phyloP scores from a whole-genome alignment of 1,140 invertebrate genomes.

The Papilio xuthus region DNA sequence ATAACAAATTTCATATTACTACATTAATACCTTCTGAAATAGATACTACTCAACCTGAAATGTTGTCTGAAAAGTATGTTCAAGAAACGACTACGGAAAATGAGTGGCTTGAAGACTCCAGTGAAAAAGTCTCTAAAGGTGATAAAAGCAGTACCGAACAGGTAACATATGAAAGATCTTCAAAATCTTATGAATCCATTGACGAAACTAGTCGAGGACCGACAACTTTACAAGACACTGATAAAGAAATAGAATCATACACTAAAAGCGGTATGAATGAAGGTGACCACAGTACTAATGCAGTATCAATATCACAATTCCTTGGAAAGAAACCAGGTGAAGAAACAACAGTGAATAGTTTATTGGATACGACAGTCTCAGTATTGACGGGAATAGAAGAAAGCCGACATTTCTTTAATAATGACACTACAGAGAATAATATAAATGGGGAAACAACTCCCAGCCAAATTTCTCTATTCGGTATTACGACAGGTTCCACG shows the following conservation, averaged over 20 bases:
- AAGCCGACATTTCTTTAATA: conserved; percentile 17
- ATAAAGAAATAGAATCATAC: conserved; percentile 50
- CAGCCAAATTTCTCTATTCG: conserved; percentile 14
- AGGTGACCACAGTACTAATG: conserved; percentile 29
- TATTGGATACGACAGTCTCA: conserved; percentile 7
- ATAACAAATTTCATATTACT: conserved; percentile 28
- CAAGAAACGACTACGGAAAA: conserved; percentile 46
- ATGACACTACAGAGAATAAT: background rate
- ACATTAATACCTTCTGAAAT: conserved; percentile 48
- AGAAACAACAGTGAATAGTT: conserved; percentile 4
- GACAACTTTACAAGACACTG: conserved; percentile 50
- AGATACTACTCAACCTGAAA: conserved; percentile 58
- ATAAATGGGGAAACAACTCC: background rate
- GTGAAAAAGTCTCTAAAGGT: conserved; percentile 41
- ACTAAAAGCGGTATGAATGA: conserved; percentile 11
- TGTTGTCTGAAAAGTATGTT: conserved; percentile 49
- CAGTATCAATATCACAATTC: conserved; percentile 40
- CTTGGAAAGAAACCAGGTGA: conserved; percentile 30
- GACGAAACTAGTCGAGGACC: conserved; percentile 44
- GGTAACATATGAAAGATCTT: conserved; percentile 57
- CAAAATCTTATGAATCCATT: conserved; percentile 54
- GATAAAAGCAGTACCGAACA: conserved; percentile 25
- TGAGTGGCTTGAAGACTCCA: conserved; percentile 59
- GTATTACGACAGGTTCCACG: conserved; percentile 32
- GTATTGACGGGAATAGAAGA: conserved; percentile 31